Conservation (phyloP, 2,888 invertebrate genomes). For the Lottia scabra region DNA sequence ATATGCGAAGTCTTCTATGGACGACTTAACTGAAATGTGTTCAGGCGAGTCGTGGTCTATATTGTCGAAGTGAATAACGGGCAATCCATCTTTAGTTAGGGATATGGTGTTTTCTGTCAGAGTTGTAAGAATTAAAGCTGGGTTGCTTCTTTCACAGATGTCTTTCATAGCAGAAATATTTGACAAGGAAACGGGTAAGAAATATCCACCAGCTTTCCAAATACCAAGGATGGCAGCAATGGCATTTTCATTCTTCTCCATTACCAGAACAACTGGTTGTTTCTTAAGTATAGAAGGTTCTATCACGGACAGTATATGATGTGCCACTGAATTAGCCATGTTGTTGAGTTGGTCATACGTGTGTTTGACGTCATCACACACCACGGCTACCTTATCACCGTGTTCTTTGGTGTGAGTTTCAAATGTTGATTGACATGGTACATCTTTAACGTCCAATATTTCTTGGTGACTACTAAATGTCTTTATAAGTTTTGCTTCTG, state of each 20-base stretch:
- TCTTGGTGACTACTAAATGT: not conserved
- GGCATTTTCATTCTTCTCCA: constrained; percentile 2
- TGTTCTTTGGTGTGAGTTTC: not conserved
- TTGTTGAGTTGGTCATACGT: not conserved
- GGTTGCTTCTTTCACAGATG: not conserved
- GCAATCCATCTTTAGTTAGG: not conserved
- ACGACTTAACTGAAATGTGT: not conserved
- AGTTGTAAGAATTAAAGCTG: not conserved
- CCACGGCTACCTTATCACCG: not conserved
- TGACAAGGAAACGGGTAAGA: constrained; percentile 9
- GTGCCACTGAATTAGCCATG: not conserved
- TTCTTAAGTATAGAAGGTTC: not conserved
- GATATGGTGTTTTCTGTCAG: not conserved
- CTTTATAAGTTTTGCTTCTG: not conserved
- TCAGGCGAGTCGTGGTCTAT: not conserved
- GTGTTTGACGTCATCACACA: not conserved
- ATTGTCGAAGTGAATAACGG: not conserved
- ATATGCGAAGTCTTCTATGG: constrained; percentile 10
- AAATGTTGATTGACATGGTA: not conserved
- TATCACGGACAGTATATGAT: not conserved
- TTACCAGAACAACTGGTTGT: not conserved
- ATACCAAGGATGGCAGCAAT: constrained; percentile 16
- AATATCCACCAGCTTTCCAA: constrained; percentile 19
- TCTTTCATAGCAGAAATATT: not conserved
- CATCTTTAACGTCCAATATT: not conserved